Base-by-base conservation (phyloP, 2,797 vertebrate genomes). In the Pelochelys cantorii region DNA sequence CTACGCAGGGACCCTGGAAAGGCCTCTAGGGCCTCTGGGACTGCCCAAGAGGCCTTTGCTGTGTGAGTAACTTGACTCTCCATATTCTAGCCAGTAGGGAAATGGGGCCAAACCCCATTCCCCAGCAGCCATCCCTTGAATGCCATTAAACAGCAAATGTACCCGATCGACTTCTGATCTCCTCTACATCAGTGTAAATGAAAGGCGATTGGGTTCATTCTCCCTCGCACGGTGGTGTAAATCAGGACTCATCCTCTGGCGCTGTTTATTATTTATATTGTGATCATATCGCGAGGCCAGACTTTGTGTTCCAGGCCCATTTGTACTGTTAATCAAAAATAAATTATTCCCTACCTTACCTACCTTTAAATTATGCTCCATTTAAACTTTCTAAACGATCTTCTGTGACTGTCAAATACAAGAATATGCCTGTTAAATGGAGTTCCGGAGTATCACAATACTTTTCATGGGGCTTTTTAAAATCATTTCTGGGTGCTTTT, bases 381-480 rank as follows among this genome's bases (percentile, higher is more conserved):
- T 93, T 91, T 93, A 88, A 92, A 90, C 14, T 85, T 85, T 88
- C 92, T 96, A 83, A 95, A 77, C 88, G 89, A 74, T 90, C 92
- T 78, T 93, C 88, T 94, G 91, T 42, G 80, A 74, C 31, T 95
- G 86, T 94, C 86, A 94, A 94, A 95, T 96, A 94, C 94, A 95
- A 92, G 94, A 78, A 85, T 65, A 55, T 92, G 94, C 86, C 93
- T 94, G 88, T 93, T 93, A 87, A 93, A 95, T 79, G 79, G 83
- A 96, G 90, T 92, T 95, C 85, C 82, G 42, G 95, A 97, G 95
- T 93, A 56, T 87, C 11, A 60, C 89, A 91, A 88, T 94, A 85
- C 94, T 94, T 87, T 94, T 79, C 80, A 83, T 95, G 92, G 92
- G 94, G 95, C 90, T 94, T 94, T 93, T 96, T 90, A 78, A 93